Evolutionary conservation across 2,113 vertebrate genomes (phyloP).

Genomic region (Saccopteryx bilineata): DNA sequence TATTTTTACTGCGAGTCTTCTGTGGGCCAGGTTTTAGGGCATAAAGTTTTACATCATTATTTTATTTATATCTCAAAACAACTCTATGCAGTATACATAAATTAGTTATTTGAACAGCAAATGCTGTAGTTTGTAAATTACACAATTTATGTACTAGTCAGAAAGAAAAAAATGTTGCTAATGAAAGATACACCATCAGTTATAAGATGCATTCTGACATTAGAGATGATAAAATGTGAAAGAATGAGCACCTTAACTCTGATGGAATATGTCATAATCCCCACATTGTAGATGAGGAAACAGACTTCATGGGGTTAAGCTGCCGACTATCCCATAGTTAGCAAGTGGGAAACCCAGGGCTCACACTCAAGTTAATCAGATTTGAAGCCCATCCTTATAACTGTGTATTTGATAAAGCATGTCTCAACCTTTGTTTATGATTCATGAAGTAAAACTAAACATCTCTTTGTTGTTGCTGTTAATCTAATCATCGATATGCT

Average conservation of each 20-base stretch:
- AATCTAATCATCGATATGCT: neutral
- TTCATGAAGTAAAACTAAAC: neutral
- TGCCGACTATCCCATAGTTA: neutral
- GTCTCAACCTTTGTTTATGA: neutral
- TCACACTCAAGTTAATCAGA: neutral
- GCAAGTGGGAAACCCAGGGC: neutral
- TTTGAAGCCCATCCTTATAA: neutral
- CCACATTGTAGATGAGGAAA: neutral
- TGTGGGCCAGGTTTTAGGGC: neutral
- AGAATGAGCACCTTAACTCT: neutral
- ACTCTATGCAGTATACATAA: neutral
- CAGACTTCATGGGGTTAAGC: neutral
- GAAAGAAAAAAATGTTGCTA: constrained; percentile 13
- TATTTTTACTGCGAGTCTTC: constrained; percentile 19
- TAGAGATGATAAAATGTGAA: constrained; percentile 35
- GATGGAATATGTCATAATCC: neutral
- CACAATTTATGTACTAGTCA: constrained; percentile 2
- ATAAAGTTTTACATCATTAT: neutral
- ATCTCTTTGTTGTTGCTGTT: neutral
- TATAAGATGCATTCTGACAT: neutral
- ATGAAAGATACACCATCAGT: neutral
- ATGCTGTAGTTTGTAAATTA: neutral
- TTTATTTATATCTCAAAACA: constrained; percentile 57
- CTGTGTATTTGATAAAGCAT: neutral
- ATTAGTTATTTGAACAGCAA: constrained; percentile 31